phyloP scores from a whole-genome alignment of 2,888 invertebrate genomes.

The Leptinotarsa haldemani region DNA sequence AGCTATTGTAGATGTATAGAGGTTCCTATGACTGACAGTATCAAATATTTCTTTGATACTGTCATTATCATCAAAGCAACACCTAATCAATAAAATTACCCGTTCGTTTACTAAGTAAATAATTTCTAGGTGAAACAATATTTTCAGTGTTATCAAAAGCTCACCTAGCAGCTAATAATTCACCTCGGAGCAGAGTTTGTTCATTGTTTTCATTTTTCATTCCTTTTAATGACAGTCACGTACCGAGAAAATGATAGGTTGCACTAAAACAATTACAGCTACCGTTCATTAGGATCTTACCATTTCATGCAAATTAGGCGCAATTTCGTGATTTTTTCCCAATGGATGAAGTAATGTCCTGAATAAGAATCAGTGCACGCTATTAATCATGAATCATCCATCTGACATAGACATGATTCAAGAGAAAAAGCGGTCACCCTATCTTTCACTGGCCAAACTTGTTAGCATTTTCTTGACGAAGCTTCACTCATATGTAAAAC shows the following conservation, averaged over 20 bases:
- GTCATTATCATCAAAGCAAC: too few species aligned
- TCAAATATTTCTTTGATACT: too few species aligned
- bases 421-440: conserved; percentile 23
- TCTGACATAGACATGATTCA: conserved; percentile 29
- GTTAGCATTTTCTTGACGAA: conserved; percentile 38
- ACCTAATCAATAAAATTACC: background rate
- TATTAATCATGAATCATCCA: conserved; percentile 31
- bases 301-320: conserved; percentile 23
- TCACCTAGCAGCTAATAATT: background rate
- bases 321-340: conserved; percentile 25
- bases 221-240: conserved; percentile 10
- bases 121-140: background rate
- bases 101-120: background rate
- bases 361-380: conserved; percentile 21
- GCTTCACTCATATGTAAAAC: conserved; percentile 50
- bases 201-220: conserved; percentile 12
- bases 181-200: background rate
- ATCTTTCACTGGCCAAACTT: conserved; percentile 19
- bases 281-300: conserved; percentile 19
- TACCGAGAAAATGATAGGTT: conserved; percentile 18
- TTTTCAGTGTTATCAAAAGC: conserved; percentile 5
- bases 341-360: conserved; percentile 20
- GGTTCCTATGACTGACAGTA: too few species aligned
- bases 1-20: too few species aligned
- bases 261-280: conserved; percentile 20